Evolutionary conservation across 2,113 vertebrate genomes (phyloP).

Genomic region (Thryonomys swinderianus): DNA sequence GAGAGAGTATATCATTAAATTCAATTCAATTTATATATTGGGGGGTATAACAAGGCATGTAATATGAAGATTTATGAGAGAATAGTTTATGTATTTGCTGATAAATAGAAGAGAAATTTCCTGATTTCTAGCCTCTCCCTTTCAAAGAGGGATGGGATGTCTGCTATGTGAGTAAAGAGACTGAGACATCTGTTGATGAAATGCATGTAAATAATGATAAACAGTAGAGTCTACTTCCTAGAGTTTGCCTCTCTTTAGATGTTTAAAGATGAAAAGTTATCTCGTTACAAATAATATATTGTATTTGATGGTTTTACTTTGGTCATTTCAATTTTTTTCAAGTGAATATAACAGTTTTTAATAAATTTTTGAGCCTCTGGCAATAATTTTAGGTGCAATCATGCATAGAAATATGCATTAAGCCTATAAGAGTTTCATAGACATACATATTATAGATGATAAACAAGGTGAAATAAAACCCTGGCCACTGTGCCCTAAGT

Average conservation of each 20-base stretch:
- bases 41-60: neutral
- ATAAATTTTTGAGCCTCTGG: conserved; percentile 48
- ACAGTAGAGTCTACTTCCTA: neutral
- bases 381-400: conserved; percentile 33
- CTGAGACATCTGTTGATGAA: neutral
- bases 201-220: neutral
- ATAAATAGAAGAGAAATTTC: neutral
- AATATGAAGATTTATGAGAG: neutral
- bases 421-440: neutral
- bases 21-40: neutral
- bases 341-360: conserved; percentile 49
- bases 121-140: neutral
- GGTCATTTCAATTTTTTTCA: conserved; percentile 43
- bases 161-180: neutral
- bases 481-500: conserved; percentile 31
- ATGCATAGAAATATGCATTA: conserved; percentile 55
- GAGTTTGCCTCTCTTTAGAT: neutral
- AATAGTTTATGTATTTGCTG: neutral
- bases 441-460: conserved; percentile 43
- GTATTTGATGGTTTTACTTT: conserved; percentile 11
- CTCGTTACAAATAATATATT: conserved; percentile 42
- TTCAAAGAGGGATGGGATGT: neutral
- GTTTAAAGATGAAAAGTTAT: conserved; percentile 57
- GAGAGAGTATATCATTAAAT: neutral
- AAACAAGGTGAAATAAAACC: conserved; percentile 28